These are phyloP conservation scores for Sycophila sp. DNA, from an alignment of 1,140 invertebrate species.

Conservation along the genomic window DNA sequence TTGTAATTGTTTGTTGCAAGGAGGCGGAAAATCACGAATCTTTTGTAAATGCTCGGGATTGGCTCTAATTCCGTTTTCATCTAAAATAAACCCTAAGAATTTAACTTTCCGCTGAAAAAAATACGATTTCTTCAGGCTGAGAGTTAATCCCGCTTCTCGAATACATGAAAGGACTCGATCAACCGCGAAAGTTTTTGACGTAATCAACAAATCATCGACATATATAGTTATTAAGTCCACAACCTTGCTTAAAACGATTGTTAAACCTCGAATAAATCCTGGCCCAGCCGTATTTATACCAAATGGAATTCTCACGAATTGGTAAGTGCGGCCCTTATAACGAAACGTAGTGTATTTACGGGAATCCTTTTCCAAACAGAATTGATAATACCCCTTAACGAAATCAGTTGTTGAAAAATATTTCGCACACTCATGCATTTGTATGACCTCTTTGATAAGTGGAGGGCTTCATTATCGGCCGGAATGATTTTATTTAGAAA, in stretches of 20 bases:
- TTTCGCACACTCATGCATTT: slow-evolving; percentile 38
- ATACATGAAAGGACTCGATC: slow-evolving; percentile 6
- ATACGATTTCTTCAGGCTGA: slow-evolving; percentile 21
- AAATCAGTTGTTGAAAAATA: slow-evolving; percentile 50
- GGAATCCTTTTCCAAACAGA: slow-evolving; percentile 25
- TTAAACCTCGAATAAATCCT: slow-evolving; percentile 43
- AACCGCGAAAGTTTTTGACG: slow-evolving; percentile 41
- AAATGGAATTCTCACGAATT: slow-evolving; percentile 47
- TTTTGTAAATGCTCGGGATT: slow-evolving; percentile 21
- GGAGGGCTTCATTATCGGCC: slow-evolving; percentile 44
- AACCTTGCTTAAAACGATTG: slow-evolving; percentile 3
- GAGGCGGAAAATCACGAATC: slow-evolving; percentile 31
- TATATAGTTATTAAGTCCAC: slow-evolving; percentile 32
- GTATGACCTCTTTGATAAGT: slow-evolving; percentile 44
- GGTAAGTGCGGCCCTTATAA: slow-evolving; percentile 38
- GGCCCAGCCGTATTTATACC: slow-evolving; percentile 51
- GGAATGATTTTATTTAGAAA: slow-evolving; percentile 47
- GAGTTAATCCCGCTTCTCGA: slow-evolving; percentile 30
- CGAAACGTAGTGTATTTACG: background rate
- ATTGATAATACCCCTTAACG: slow-evolving; percentile 52
- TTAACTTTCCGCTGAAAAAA: slow-evolving; percentile 24
- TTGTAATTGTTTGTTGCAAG: slow-evolving; percentile 36
- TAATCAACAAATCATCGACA: slow-evolving; percentile 42
- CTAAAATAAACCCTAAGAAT: slow-evolving; percentile 29
- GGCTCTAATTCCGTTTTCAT: slow-evolving; percentile 3